phyloP scores from a whole-genome alignment of 2,888 invertebrate genomes.

The Phortica okadai region DNA sequence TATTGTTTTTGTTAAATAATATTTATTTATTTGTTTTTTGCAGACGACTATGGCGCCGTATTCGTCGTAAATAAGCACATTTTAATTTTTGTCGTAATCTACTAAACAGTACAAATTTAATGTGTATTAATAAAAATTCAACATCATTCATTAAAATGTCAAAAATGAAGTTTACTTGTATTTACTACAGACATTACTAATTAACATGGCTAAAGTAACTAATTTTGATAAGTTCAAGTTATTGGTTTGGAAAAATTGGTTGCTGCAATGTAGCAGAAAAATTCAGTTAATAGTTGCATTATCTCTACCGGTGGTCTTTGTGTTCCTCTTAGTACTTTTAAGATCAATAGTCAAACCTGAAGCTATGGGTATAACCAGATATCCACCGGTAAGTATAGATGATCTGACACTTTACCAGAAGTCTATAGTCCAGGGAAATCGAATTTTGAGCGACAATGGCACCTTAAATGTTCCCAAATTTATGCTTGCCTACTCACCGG shows the following conservation, averaged over 20 bases:
- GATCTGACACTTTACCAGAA: constrained; percentile 6
- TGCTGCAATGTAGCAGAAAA: constrained; percentile 45
- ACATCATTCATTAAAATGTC: background rate
- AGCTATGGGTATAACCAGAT: background rate
- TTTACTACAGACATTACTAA: no score
- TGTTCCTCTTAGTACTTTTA: constrained; percentile 23
- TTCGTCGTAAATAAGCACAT: background rate
- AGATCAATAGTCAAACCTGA: constrained; percentile 36
- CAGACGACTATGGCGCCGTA: background rate
- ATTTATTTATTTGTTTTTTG: constrained; percentile 6
- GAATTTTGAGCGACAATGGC: constrained; percentile 42
- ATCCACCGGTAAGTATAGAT: constrained; percentile 18
- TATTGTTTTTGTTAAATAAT: background rate
- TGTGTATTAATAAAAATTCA: background rate
- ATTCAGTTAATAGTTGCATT: constrained; percentile 25
- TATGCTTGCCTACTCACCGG: constrained; percentile 77
- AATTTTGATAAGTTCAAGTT: constrained; percentile 43
- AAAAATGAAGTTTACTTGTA: background rate
- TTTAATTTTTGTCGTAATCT: background rate
- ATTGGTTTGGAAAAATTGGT: constrained; percentile 48
- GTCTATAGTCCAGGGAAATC: constrained; percentile 29
- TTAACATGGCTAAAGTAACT: constrained; percentile 5
- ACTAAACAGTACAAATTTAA: background rate
- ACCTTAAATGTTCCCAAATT: constrained; percentile 37
- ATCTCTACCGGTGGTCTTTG: constrained; percentile 3